A percentile compares a stretch with the other conserved stretches of the same genome.
These are phyloP conservation scores for Gymnothorax reevesii DNA, from an alignment of 2,797 vertebrate species.

Conservation along the genomic window DNA sequence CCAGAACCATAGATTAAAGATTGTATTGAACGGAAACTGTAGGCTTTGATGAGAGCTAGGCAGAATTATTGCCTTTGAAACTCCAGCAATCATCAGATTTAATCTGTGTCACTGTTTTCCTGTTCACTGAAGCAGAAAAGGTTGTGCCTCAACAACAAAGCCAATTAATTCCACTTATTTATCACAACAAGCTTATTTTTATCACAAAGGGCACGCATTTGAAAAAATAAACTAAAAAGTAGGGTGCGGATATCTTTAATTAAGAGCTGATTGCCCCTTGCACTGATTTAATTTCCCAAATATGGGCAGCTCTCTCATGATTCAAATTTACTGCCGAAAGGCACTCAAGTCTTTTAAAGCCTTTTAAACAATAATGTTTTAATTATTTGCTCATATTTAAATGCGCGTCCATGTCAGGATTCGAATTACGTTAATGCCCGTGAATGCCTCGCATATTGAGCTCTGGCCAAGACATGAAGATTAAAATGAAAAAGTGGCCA, in stretches of 20 bases:
- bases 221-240: neutral
- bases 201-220: neutral
- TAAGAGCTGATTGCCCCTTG: neutral
- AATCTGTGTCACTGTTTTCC: neutral
- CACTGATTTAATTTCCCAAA: neutral
- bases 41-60: neutral
- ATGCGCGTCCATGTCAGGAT: no score
- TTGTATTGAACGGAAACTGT: neutral
- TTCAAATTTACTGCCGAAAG: no score
- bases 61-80: neutral
- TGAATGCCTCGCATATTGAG: no score
- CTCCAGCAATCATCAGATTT: neutral
- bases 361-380: no score
- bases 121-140: neutral
- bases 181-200: constrained; percentile 1
- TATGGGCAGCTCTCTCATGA: neutral
- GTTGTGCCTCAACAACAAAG: constrained; percentile 4
- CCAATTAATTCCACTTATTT: constrained; percentile 9
- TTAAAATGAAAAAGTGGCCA: no score
- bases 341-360: no score
- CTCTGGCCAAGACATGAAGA: no score
- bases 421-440: no score
- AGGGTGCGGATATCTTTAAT: neutral
- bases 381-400: no score
- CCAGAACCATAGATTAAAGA: neutral